Base-by-base conservation (phyloP, 2,797 vertebrate species). In the Acanthurus leucopareius region DNA sequence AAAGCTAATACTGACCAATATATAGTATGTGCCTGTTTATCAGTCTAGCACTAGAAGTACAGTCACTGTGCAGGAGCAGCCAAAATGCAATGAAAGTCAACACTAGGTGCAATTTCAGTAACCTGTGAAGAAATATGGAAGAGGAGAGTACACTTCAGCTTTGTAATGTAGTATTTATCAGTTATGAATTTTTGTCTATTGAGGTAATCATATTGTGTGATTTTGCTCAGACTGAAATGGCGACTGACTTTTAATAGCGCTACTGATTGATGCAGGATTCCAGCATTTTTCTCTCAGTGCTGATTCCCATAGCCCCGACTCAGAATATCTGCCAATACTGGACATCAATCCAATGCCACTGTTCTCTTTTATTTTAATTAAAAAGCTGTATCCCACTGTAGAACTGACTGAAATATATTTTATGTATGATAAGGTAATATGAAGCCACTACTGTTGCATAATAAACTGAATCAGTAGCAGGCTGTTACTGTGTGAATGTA, bases 101-200 rank as follows among this genome's bases (percentile, higher is more conserved):
- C 7, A 10, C 25, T 20, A 28, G 45, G n/a, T 47, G 19, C 22
- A 19, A 44, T 44, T 66, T 35, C 65, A 57, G 63, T 14, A 52
- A 56, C 14, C 19, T 48, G 20, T 54, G 7, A 52, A 25, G 25
- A n/a, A 2, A 73, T 22, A 45, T 57, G 9, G 13, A 53, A 25
- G 44, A 45, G 20, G 10, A 52, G 7, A 7, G 38, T 13, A 51
- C 40, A 51, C 44, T 19, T 15, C 8, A 57, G 16, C 38, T 60
- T 15, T 58, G 4, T 44, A 7, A 67, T 22, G 64, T 53, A 35
- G 52, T 52, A 35, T 67, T 75, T 17, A 56, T 62, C n/a, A 54
- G 25, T 20, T 54, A 22, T 54, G 54, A 28, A 28, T 22, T 47
- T 13, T 62, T 69, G 65, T 35, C 54, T 7, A 17, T 42, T 1